Evolutionary conservation across 2,797 vertebrate genomes (phyloP).

Genomic region (Hafferia zeledoni): DNA sequence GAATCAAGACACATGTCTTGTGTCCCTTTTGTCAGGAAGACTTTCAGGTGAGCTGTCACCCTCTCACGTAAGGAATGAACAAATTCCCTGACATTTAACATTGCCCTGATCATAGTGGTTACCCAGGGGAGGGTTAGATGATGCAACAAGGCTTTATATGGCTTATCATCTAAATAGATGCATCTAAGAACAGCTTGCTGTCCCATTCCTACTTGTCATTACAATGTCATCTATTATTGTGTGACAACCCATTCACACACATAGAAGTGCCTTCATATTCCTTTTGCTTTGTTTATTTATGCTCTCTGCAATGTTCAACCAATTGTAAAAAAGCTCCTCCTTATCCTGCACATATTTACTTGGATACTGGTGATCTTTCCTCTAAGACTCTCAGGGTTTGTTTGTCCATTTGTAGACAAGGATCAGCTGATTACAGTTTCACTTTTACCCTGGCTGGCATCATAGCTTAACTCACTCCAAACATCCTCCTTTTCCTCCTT

Average conservation of each 20-base stretch:
- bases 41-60: background rate
- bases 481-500: background rate
- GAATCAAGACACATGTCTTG: background rate
- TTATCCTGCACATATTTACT: background rate
- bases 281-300: background rate
- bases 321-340: background rate
- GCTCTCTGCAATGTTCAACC: background rate
- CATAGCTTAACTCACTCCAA: background rate
- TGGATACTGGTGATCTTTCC: background rate
- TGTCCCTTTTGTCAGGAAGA: background rate
- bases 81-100: conserved; percentile 1
- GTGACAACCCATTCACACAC: background rate
- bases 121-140: background rate
- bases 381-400: background rate
- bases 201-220: background rate
- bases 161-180: background rate
- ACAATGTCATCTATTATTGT: background rate
- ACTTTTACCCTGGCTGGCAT: background rate
- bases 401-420: background rate
- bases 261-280: background rate
- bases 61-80: background rate
- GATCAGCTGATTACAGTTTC: background rate
- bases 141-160: conserved; percentile 3
- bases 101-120: background rate
- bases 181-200: background rate